Conservation (phyloP, 2,113 vertebrate species). For the Delphinus delphis region DNA sequence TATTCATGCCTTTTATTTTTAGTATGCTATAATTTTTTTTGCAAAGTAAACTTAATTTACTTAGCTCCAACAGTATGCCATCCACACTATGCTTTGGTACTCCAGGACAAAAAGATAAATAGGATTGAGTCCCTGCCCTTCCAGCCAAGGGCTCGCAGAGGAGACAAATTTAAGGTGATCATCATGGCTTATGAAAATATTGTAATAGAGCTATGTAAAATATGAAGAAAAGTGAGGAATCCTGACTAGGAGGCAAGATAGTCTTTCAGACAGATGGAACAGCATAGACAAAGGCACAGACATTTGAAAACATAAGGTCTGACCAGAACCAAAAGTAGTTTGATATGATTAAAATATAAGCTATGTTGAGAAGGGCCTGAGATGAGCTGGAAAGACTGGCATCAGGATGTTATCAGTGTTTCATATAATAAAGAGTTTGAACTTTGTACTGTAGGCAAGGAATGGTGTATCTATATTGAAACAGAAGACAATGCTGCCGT, state of each 20-base stretch:
- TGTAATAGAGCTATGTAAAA: neutral
- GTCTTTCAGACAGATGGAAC: neutral
- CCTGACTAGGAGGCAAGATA: neutral
- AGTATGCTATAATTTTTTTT: constrained; percentile 11
- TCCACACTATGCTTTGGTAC: neutral
- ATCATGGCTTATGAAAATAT: neutral
- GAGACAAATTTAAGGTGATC: neutral
- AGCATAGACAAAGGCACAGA: neutral
- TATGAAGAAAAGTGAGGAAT: constrained; percentile 3
- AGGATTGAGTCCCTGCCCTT: neutral
- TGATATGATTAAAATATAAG: constrained; percentile 45
- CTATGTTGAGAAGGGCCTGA: neutral
- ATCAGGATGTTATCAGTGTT: neutral
- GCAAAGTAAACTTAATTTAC: constrained; percentile 14
- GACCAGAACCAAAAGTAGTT: constrained; percentile 30
- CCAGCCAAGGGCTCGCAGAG: neutral
- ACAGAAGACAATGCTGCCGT: neutral
- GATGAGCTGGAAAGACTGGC: neutral
- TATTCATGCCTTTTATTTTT: constrained; percentile 25
- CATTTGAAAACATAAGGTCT: constrained; percentile 32
- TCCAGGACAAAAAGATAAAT: neutral
- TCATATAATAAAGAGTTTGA: constrained; percentile 29
- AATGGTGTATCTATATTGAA: neutral
- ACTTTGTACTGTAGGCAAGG: neutral
- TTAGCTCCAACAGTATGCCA: constrained; percentile 2